Conservation (phyloP, 2,113 vertebrate species). For the Xerus inauris region DNA sequence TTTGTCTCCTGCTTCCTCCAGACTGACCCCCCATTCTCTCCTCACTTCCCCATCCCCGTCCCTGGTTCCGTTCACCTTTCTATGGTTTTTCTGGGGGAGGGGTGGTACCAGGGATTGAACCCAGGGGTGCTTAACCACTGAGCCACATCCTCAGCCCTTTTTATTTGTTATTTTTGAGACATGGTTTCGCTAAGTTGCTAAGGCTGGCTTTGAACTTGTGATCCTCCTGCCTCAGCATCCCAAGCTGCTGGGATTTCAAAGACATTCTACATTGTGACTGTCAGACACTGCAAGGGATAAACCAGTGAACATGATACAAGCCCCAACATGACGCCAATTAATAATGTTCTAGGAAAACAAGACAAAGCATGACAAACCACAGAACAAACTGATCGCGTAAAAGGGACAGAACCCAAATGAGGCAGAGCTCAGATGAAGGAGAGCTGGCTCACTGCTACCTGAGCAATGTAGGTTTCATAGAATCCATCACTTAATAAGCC, state of each 20-base stretch:
- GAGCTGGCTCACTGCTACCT: not conserved
- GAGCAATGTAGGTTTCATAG: not conserved
- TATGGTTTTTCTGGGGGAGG: too few species aligned
- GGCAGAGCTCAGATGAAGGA: not conserved
- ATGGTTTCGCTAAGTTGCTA: too few species aligned
- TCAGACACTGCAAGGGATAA: not conserved
- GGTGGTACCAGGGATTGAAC: too few species aligned
- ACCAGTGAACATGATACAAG: not conserved
- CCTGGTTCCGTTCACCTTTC: not conserved
- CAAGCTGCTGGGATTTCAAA: not conserved
- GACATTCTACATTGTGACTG: not conserved
- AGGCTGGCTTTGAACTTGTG: too few species aligned
- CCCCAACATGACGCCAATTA: not conserved
- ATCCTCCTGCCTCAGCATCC: too few species aligned
- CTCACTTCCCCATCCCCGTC: rapidly evolving
- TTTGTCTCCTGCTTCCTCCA: not conserved
- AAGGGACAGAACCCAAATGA: not conserved
- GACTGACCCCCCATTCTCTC: not conserved
- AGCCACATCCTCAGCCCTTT: too few species aligned
- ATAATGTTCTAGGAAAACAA: not conserved
- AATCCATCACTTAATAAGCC: not conserved
- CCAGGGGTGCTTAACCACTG: too few species aligned
- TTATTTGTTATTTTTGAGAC: too few species aligned
- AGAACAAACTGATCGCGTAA: not conserved
- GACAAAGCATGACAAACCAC: too few species aligned